These are phyloP conservation scores for Terrapene triunguis DNA, from an alignment of 2,113 vertebrate genomes.

Conservation along the genomic window DNA sequence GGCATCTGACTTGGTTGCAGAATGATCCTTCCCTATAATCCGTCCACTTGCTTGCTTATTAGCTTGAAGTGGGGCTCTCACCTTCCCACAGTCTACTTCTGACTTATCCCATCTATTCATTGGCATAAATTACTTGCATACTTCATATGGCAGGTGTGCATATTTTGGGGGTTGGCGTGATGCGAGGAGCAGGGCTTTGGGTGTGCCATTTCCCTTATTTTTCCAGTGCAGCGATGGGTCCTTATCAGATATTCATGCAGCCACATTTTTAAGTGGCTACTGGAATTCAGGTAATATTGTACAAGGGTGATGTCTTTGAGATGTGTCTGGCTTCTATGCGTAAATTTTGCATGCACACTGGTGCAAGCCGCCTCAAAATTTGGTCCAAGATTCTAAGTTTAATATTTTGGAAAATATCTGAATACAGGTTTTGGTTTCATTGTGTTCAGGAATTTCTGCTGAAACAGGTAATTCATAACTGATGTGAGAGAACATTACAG, in stretches of 20 bases:
- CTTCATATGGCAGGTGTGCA: not conserved
- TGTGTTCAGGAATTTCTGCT: not conserved
- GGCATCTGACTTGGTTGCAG: not conserved
- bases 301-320: not conserved
- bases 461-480: not conserved
- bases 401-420: not conserved
- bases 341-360: not conserved
- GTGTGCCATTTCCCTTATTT: not conserved
- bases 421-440: not conserved
- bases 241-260: not conserved
- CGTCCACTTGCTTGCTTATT: not conserved
- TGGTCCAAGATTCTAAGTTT: not conserved
- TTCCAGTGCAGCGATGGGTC: not conserved
- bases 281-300: not conserved
- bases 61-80: not conserved
- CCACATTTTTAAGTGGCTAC: not conserved
- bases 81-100: not conserved
- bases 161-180: rapidly evolving
- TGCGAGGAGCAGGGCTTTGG: not conserved
- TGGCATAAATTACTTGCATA: rapidly evolving
- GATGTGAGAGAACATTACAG: not conserved
- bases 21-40: not conserved
- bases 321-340: not conserved
- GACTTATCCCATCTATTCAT: not conserved
- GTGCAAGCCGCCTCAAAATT: not conserved